Base-by-base conservation (phyloP, 2,888 invertebrate genomes). In the Onthophagus sagittarius region DNA sequence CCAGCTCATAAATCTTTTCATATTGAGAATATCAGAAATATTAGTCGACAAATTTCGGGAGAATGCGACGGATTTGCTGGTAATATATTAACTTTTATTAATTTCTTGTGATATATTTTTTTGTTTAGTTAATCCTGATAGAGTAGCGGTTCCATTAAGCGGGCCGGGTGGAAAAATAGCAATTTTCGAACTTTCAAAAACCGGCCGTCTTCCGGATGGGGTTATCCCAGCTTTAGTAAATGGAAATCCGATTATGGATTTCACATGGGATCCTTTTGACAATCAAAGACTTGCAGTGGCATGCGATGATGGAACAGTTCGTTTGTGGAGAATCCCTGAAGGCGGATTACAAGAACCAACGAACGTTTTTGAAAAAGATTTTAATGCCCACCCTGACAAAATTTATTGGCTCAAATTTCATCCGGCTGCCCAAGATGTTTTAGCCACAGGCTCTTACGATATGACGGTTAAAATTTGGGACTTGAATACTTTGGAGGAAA, bases 41-140 rank as follows among this genome's bases (percentile, higher is more conserved):
- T 98, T 63, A 95, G 95, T 83, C 89, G 95, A 69, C 97, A 96
- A 83, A 92, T 97, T 79, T 94, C 97, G 0, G 96, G 97, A 0
- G 97, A 98, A 86, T 96, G 97, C 84, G 96, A 98, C 83, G 95
- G 96, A 39, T 96, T 98, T 82, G 94, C 95, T 84, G 93, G 93
- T 93, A 84, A 87, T 84, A 79, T 76, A 62, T 63, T 23, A 64
- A 64, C 5, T n/a, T 72, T 53, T 53, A 53, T 9, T 53, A 53
- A 53, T 53, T 63, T 14, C 11, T 9, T 63, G 62, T 73, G 39
- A 39, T 33, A 31, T 13, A 33, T 71, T 62, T 69, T 15, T 39
- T 71, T 73, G 71, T 73, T 14, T 70, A 93, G 96, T 94, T 0
- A 98, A 98, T 86, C 89, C 92, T 7, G 90, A 92, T 77, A 90